Evolutionary conservation across 53 echinoderm and acorn worm genomes (phyloP), one percentile per base, ranked within the genome.

Genomic region (Holothuria leucospilota): DNA sequence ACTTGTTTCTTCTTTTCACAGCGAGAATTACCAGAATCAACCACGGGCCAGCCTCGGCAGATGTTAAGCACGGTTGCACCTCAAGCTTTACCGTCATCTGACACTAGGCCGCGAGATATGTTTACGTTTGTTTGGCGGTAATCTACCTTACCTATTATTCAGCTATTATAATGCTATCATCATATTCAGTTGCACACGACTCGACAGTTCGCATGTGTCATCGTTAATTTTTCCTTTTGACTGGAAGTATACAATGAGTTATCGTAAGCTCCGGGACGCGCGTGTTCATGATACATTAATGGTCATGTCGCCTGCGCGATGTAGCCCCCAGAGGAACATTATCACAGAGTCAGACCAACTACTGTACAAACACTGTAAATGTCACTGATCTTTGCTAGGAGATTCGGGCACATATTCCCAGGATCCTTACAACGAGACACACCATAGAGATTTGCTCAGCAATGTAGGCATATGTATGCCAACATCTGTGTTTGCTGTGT

Each of bases 151-250:
- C n/a, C 51, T 75, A 75, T 75, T 75, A 75, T 51, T 52, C 27
- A 49, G 75, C 75, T 75, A 75, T 75, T 75, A 75, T 75, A 51
- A 75, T 75, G 75, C 75, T 75, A 75, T 75, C 52, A 75, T 51
- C 51, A 23, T 75, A 75, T 75, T 70, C 75, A 27, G 51, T 52
- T 75, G 56, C 56, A 56, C 56, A 56, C 56, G 56, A 56, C 56
- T 56, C 27, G 51, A 52, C 52, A 49, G 72, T 20, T 72, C 41
- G 49, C 75, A 52, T 75, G 75, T 52, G 75, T 75, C 75, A 51
- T 46, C 49, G 51, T 46, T 72, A 23, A 46, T n/a, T 46, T 72
- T 72, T 72, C 72, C 72, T 23, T 21, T 41, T 51, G 52, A 49
- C 25, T 25, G 20, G 7, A 75, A 75, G 25, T 51, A 52, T 70